Conservation (phyloP, 2,888 invertebrate species). For the Cephus runcator region DNA sequence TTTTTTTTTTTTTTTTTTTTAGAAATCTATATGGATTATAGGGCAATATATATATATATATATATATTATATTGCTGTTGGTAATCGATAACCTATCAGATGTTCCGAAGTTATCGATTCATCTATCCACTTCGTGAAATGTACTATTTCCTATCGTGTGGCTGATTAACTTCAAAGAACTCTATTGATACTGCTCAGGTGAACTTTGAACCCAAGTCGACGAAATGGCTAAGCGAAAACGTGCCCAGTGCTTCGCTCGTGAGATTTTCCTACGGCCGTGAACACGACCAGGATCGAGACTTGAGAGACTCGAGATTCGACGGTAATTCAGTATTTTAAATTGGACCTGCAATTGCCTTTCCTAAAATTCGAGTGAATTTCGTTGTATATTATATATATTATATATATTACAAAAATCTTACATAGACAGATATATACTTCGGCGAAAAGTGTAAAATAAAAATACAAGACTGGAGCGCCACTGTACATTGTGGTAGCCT, state of each 20-base stretch:
- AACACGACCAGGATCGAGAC: neutral
- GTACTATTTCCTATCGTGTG: neutral
- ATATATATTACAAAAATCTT: too few relatives aligned
- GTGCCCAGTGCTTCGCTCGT: constrained; percentile 21
- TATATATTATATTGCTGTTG: too few relatives aligned
- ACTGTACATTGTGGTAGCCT: neutral
- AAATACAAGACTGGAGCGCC: neutral
- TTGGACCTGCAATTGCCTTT: neutral
- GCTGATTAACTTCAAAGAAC: neutral
- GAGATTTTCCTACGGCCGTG: constrained; percentile 24
- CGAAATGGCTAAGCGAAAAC: constrained; percentile 24
- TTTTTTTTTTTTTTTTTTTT: too few relatives aligned
- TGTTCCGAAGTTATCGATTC: neutral
- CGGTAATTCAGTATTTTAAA: neutral
- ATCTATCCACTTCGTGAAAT: neutral
- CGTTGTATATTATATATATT: too few relatives aligned
- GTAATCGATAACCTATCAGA: too few relatives aligned
- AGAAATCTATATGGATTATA: too few relatives aligned
- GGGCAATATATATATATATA: too few relatives aligned
- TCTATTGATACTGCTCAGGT: neutral
- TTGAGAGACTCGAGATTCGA: neutral
- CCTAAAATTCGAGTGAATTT: neutral
- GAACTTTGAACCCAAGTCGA: constrained; percentile 9
- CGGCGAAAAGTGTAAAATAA: neutral
- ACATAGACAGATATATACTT: too few relatives aligned